These are phyloP conservation scores for Acropternis orthonyx DNA, from an alignment of 2,797 vertebrate genomes.

Conservation along the genomic window DNA sequence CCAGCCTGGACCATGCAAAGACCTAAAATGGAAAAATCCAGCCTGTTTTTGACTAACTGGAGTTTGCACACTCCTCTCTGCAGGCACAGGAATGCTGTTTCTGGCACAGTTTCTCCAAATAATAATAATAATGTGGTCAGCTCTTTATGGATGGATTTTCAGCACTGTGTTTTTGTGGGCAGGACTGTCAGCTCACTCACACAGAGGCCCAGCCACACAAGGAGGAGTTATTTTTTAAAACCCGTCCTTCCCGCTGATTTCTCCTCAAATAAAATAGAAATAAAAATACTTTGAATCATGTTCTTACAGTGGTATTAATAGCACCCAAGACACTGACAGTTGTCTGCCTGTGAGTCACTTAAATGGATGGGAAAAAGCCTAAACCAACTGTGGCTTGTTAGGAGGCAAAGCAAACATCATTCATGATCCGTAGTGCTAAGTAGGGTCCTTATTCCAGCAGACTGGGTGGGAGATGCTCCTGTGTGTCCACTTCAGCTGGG, in stretches of 20 bases:
- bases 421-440: fast-evolving
- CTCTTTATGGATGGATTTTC: conserved; percentile 52
- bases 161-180: conserved; percentile 16
- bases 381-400: not conserved
- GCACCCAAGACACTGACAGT: not conserved
- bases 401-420: not conserved
- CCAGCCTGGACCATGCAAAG: not conserved
- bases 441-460: fast-evolving
- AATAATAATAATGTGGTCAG: not conserved
- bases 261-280: not conserved
- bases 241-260: not conserved
- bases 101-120: conserved; percentile 38
- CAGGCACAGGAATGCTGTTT: conserved; percentile 34
- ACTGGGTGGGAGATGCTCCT: fast-evolving
- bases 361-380: not conserved
- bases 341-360: conserved; percentile 1
- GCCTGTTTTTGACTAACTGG: not conserved
- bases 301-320: conserved; percentile 48
- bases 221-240: not conserved
- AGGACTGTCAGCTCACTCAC: not conserved
- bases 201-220: not conserved
- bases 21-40: conserved; percentile 33
- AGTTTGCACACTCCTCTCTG: not conserved
- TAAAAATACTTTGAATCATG: not conserved
- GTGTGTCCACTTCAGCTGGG: not conserved